These are phyloP conservation scores for Limnodromus scolopaceus DNA, from an alignment of 2,797 vertebrate genomes.

Conservation along the genomic window DNA sequence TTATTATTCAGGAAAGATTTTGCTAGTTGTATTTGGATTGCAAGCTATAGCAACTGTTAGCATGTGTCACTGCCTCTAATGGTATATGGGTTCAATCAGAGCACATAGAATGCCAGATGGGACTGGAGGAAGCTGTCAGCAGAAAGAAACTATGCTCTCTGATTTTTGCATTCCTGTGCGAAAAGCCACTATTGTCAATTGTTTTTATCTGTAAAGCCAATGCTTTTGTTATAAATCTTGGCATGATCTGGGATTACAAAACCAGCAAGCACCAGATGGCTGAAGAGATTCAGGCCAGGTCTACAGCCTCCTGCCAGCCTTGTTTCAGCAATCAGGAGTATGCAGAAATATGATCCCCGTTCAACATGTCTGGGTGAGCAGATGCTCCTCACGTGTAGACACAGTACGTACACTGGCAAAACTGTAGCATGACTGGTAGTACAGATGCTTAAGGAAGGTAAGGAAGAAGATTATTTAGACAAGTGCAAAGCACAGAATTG, in stretches of 20 bases:
- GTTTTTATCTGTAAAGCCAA: constrained; percentile 1
- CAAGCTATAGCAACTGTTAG: constrained; percentile 7
- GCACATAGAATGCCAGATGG: constrained; percentile 36
- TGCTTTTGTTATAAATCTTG: constrained; percentile 39
- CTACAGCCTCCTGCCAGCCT: constrained; percentile 3
- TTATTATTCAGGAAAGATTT: background rate
- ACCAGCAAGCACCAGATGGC: constrained; percentile 34
- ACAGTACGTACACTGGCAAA: background rate
- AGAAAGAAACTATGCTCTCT: constrained; percentile 11
- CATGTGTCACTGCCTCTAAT: constrained; percentile 30
- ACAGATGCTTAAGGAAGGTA: background rate
- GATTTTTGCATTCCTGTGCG: constrained; percentile 30
- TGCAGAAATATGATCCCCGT: background rate
- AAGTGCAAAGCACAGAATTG: background rate
- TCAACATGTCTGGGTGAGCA: background rate
- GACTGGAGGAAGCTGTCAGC: constrained; percentile 24
- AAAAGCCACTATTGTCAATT: constrained; percentile 8
- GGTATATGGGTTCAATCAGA: constrained; percentile 38
- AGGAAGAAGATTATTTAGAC: background rate
- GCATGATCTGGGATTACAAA: background rate
- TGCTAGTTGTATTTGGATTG: background rate
- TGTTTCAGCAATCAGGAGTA: background rate
- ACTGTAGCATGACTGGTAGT: background rate
- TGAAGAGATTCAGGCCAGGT: constrained; percentile 31
- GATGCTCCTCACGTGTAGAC: background rate